Base-by-base conservation (phyloP, 2,113 vertebrate genomes). In the Sorex araneus region DNA sequence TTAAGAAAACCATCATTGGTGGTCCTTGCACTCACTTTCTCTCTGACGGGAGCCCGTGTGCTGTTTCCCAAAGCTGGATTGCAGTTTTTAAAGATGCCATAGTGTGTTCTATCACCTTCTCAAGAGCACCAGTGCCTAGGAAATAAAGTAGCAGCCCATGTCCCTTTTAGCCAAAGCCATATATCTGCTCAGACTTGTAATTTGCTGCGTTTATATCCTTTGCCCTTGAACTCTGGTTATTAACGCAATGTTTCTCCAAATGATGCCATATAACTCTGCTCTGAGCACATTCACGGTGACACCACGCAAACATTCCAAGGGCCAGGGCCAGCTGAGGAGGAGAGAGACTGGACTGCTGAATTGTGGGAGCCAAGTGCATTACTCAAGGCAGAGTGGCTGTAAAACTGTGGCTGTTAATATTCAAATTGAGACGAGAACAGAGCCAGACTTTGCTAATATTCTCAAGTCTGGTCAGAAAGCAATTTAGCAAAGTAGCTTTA, bases 181-280 rank as follows among this genome's bases (percentile, higher is more conserved):
- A 98, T 98, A 98, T 98, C 98, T 98, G 98, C 97, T 98, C 97
- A 98, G 98, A 98, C 98, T 98, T 98, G 98, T 98, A 98, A 98
- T 98, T 98, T 98, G 98, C 98, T 97, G 98, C 96, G 97, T 98
- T 98, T 98, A 98, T 98, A 98, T 98, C 97, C 97, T 98, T 98
- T 98, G 98, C 98, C 98, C 98, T 98, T 99, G 98, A 98, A 99
- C 98, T 98, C 98, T 97, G 98, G 98, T 98, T 98, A 98, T 98
- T 98, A 98, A 98, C 97, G 95, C 98, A 98, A 98, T 98, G 98
- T 98, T 98, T 98, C 98, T 98, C 98, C 97, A 98, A 98, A 98
- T 98, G 98, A 98, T 97, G 97, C 98, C 97, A 96, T 98, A 98
- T 98, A 98, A 98, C 98, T 98, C 98, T 98, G 97, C 98, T 98